phyloP scores from a whole-genome alignment of 1,140 invertebrate genomes.

The Drosophila pruinosa region DNA sequence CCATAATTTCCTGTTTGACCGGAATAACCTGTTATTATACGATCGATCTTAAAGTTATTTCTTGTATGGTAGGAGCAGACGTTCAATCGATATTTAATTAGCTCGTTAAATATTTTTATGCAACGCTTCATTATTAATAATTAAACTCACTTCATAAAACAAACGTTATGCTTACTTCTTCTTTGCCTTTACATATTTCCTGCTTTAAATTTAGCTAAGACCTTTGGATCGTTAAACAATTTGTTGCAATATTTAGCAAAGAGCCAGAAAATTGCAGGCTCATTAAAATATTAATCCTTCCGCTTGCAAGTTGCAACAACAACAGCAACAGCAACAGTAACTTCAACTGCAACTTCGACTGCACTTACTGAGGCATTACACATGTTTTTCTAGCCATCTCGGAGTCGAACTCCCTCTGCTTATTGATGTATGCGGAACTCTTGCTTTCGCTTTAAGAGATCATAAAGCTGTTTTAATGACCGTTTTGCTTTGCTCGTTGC shows the following conservation, averaged over 20 bases:
- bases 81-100: background rate
- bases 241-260: conserved; percentile 74
- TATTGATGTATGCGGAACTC: conserved; percentile 52
- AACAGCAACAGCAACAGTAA: background rate
- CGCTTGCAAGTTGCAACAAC: background rate
- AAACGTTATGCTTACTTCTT: background rate
- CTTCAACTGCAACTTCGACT: background rate
- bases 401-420: background rate
- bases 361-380: conserved; percentile 47
- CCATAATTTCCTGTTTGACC: background rate
- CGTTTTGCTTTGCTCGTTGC: conserved; percentile 8
- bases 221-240: conserved; percentile 60
- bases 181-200: background rate
- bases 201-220: background rate
- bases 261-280: conserved; percentile 59
- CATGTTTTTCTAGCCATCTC: conserved; percentile 49
- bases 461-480: conserved; percentile 75
- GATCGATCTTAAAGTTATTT: background rate
- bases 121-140: background rate
- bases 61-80: background rate
- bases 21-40: conserved; percentile 7
- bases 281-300: conserved; percentile 77
- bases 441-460: conserved; percentile 73
- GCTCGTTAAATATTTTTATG: background rate
- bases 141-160: background rate